Base-by-base conservation (phyloP, 2,888 invertebrate species). In the Mesodorylaimus sp. region DNA sequence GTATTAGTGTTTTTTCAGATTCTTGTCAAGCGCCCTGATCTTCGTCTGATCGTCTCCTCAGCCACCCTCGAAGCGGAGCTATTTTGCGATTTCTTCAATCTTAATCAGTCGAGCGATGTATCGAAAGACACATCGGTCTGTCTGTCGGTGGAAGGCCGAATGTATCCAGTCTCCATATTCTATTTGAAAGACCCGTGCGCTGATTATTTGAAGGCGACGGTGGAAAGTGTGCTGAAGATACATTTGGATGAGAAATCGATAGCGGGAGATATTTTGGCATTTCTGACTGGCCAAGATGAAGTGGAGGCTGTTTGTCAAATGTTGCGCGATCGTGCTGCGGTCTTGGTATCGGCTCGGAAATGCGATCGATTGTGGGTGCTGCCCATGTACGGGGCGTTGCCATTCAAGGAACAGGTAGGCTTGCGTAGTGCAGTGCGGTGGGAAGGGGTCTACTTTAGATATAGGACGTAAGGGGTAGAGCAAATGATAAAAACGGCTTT, bases 61-160 rank as follows among this genome's bases (percentile, higher is more conserved):
- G 95, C 95, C 0, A 95, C 95, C 0, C 78, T 93, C 61, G 88
- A 97, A 68, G 93, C 91, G 0, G 81, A 85, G 64, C 80, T 82
- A 57, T 69, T 71, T 56, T 62, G 61, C 43, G 63, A 68, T 47
- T 72, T 69, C 54, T 72, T 72, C 59, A 70, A 71, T 53, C 59
- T 60, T 50, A 64, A 62, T 43, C 59, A 61, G 29, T 55, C 56
- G 21, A 47, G 45, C 24, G 57, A 62, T 55, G 60, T 63, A 13
- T 60, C 66, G 1, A 75, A 76, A 58, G 78, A 80, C 57, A 79
- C 82, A 0, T 78, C 89, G 0, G 76, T 79, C 0, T 80, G 89
- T 46, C 72, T 97, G 64, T 81, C 82, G 1, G 80, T 95, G 2
- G 82, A 86, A 61, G 93, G 93, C 1, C 73, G 88, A 53, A 78